Percentiles rank a stretch among this genome's conserved stretches.
Evolutionary conservation across 2,888 invertebrate species (phyloP).

Genomic region (Cremastinae sp.): DNA sequence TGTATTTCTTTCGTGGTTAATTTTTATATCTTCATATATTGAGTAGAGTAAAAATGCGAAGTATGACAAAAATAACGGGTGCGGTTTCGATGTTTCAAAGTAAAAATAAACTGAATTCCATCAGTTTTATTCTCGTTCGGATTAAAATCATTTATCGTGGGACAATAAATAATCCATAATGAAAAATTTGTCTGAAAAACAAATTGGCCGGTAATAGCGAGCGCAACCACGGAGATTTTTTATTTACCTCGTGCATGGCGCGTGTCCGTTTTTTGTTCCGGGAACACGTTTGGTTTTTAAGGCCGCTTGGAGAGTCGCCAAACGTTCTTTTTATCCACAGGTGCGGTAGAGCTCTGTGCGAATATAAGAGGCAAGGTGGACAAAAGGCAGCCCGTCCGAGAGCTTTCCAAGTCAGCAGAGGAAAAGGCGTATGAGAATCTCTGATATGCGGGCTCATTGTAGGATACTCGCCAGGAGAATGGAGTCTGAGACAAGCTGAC

Average conservation of each 20-base stretch:
- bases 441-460: slow-evolving; percentile 38
- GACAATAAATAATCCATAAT: background rate
- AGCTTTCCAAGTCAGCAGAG: slow-evolving; percentile 34
- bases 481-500: background rate
- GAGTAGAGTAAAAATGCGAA: too few relatives aligned
- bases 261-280: background rate
- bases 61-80: too few relatives aligned
- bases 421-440: slow-evolving; percentile 32
- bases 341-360: slow-evolving; percentile 32
- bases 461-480: slow-evolving; percentile 33
- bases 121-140: too few relatives aligned
- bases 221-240: slow-evolving; percentile 3
- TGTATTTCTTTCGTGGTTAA: too few relatives aligned
- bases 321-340: slow-evolving; percentile 23
- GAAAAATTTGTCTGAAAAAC: background rate
- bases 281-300: slow-evolving; percentile 17
- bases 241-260: background rate
- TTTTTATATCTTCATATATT: too few relatives aligned
- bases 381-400: slow-evolving; percentile 21
- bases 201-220: slow-evolving; percentile 16
- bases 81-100: too few relatives aligned
- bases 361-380: slow-evolving; percentile 15
- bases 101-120: too few relatives aligned
- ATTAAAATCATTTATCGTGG: too few relatives aligned
- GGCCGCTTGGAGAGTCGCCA: slow-evolving; percentile 49